Conservation (phyloP, 2,797 vertebrate species). For the Octomys mimax region DNA sequence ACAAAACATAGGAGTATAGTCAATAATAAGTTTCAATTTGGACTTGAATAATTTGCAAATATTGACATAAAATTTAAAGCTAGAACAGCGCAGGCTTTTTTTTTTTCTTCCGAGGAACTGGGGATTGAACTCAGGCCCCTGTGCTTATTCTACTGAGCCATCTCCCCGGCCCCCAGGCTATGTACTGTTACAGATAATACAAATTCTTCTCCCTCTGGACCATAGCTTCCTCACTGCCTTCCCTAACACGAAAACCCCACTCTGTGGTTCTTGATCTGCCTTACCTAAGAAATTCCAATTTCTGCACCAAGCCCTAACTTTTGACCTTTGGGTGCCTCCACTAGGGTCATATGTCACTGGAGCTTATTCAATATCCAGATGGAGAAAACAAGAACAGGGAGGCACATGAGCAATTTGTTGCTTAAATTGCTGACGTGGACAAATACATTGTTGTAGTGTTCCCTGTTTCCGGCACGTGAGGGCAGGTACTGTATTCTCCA, state of each 20-base stretch:
- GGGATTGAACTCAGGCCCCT: no score
- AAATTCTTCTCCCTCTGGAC: background rate
- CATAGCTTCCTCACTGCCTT: background rate
- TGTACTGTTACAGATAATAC: background rate
- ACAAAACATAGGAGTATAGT: background rate
- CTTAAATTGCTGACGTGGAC: background rate
- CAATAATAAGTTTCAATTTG: constrained; percentile 58
- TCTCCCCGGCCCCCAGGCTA: background rate
- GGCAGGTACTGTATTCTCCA: background rate
- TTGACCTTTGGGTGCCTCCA: constrained; percentile 22
- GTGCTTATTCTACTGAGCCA: no score
- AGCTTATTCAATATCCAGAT: background rate
- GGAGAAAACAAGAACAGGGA: background rate
- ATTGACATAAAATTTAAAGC: constrained; percentile 61
- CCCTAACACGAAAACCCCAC: background rate
- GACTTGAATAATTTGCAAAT: constrained; percentile 56
- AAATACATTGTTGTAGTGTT: background rate
- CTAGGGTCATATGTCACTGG: background rate
- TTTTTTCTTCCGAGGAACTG: no score
- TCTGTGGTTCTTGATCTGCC: background rate
- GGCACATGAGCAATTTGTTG: background rate
- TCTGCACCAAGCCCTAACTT: constrained; percentile 39
- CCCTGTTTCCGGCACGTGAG: background rate
- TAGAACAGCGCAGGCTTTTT: background rate
- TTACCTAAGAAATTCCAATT: background rate